Base-by-base conservation (phyloP, 2,113 vertebrate genomes). In the Dolichallabes microphthalmus region DNA sequence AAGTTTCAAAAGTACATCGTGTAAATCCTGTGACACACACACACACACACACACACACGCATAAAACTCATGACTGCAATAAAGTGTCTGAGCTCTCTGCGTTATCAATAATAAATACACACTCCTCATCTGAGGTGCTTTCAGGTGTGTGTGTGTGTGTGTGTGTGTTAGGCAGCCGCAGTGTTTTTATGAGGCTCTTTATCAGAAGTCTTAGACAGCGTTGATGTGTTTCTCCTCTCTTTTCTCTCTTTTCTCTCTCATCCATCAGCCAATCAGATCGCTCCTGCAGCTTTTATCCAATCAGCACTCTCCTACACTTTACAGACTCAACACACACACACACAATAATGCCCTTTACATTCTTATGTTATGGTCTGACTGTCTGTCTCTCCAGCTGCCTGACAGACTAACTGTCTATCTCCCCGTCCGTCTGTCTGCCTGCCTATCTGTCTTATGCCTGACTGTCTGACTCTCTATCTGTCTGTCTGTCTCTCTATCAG, bases 171-270 rank as follows among this genome's bases (percentile, higher is more conserved):
- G 22, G 15, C 58, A 63, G 78, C 22, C 77, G 53, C 66, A n/a
- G 32, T 50, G 71, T 17, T 39, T 83, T 75, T 84, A 84, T 8
- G 57, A 53, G 69, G 68, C 69, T 84, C 69, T 84, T 63, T 84
- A 60, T 75, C 82, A 83, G 68, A 61, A 69, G 15, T 2, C 13
- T 57, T 66, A 32, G 80, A 69, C 63, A 69, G 69, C 32, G 0
- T 3, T 5, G 82, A 83, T 74, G 68, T 58, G 20, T 74, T 83
- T 75, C 22, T 83, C 30, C n/a, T 22, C 82, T 74, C 69, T 17
- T 74, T 61, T 74, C 55, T 22, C 25, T 39, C 2, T 63, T 35
- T 39, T 35, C 5, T 64, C 35, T 63, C 45, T 22, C 55, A 2
- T 25, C 64, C 53, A 71, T 82, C 55, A 82, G 27, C 81, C 81